Conservation (phyloP, 2,888 invertebrate species). For the Tenodera sinensis region DNA sequence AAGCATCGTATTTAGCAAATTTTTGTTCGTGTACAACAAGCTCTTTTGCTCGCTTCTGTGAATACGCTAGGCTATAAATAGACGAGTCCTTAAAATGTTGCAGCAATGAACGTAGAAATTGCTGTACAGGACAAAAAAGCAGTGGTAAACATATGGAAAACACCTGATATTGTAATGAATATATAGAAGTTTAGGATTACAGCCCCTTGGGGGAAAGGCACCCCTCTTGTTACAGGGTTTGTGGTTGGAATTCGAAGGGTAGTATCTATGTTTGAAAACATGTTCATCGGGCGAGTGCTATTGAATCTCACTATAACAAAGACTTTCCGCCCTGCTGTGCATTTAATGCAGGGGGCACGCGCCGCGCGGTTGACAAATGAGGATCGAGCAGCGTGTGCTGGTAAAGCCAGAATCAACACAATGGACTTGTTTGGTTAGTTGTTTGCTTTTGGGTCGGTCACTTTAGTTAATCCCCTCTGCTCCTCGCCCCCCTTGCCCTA, state of each 20-base stretch:
- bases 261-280: background rate
- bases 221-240: background rate
- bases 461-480: background rate
- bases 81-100: background rate
- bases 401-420: background rate
- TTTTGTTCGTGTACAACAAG: too few relatives aligned
- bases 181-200: too few relatives aligned
- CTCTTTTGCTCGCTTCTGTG: too few relatives aligned
- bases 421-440: background rate
- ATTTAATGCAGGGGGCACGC: constrained; percentile 1
- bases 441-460: background rate
- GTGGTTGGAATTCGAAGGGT: background rate
- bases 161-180: background rate
- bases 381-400: constrained; percentile 2
- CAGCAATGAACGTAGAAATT: background rate
- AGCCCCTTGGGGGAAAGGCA: background rate
- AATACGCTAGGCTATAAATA: too few relatives aligned
- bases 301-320: background rate
- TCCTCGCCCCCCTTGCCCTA: background rate
- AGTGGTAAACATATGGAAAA: background rate
- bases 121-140: background rate
- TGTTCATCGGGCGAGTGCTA: background rate
- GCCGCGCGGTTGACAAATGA: constrained; percentile 13
- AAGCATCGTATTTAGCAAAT: too few relatives aligned
- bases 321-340: background rate